These are phyloP conservation scores for Bombus ignitus DNA, from an alignment of 1,140 invertebrate genomes.

Conservation along the genomic window DNA sequence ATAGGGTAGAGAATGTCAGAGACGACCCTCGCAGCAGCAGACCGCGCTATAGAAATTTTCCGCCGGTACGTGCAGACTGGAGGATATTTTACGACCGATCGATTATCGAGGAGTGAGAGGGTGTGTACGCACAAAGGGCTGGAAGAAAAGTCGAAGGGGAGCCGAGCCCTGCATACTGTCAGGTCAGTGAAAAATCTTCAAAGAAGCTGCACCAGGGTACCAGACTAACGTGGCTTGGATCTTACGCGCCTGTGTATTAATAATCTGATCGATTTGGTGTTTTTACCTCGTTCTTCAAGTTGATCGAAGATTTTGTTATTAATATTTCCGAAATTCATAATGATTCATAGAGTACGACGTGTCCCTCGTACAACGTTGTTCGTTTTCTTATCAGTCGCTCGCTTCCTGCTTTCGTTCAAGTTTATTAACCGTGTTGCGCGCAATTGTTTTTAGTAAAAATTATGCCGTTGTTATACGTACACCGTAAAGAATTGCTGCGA, in stretches of 20 bases:
- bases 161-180: constrained; percentile 32
- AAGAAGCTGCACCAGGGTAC: constrained; percentile 15
- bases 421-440: too few species aligned
- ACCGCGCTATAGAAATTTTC: constrained; percentile 61
- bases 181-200: constrained; percentile 58
- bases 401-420: too few species aligned
- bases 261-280: constrained; percentile 3
- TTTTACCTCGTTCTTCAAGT: not conserved
- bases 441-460: too few species aligned
- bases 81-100: constrained; percentile 66
- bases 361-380: too few species aligned
- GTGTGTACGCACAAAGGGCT: constrained; percentile 26
- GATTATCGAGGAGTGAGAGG: constrained; percentile 31
- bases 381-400: too few species aligned
- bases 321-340: too few species aligned
- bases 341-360: too few species aligned
- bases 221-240: not conserved
- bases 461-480: not conserved
- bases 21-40: constrained; percentile 37
- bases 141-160: constrained; percentile 44
- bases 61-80: constrained; percentile 32
- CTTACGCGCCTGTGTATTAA: not conserved
- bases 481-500: too few species aligned
- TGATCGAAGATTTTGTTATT: not conserved
- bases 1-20: not conserved